Percentiles rank a stretch among this genome's conserved stretches.
phyloP scores from a whole-genome alignment of 1,140 invertebrate species.

The Drosophila fuyamai region DNA sequence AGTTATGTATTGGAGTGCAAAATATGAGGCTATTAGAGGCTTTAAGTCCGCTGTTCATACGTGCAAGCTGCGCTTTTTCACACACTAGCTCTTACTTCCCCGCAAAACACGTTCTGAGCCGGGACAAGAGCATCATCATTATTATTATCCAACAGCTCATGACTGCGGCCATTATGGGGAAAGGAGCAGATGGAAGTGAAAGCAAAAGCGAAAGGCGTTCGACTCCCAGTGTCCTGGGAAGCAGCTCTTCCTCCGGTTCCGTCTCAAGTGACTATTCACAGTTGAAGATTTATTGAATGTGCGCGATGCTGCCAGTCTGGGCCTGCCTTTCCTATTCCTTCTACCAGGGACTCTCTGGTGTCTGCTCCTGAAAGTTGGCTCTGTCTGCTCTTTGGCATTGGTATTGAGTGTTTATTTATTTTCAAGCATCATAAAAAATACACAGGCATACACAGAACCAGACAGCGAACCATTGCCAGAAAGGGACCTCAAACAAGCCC shows the following conservation, averaged over 20 bases:
- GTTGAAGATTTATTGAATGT: slow-evolving; percentile 80
- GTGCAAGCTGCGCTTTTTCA: slow-evolving; percentile 79
- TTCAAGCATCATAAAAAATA: slow-evolving; percentile 82
- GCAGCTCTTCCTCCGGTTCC: slow-evolving; percentile 18
- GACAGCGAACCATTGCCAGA: slow-evolving; percentile 21
- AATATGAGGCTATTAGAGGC: slow-evolving; percentile 74
- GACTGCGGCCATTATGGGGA: slow-evolving; percentile 71
- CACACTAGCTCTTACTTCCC: slow-evolving; percentile 39
- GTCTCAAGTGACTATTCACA: slow-evolving; percentile 80
- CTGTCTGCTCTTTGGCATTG: slow-evolving; percentile 76
- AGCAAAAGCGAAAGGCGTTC: slow-evolving; percentile 73
- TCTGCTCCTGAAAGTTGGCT: slow-evolving; percentile 60
- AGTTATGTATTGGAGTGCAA: slow-evolving; percentile 63
- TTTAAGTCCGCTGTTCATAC: slow-evolving; percentile 45
- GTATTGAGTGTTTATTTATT: slow-evolving; percentile 82
- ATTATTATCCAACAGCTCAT: slow-evolving; percentile 57
- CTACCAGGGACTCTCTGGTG: slow-evolving; percentile 18
- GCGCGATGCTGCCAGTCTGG: slow-evolving; percentile 53
- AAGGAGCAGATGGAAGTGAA: slow-evolving; percentile 54
- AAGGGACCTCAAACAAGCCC: slow-evolving; percentile 22
- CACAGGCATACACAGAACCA: slow-evolving; percentile 50
- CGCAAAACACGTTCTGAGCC: slow-evolving; percentile 9
- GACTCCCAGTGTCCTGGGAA: slow-evolving; percentile 22
- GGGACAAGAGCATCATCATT: slow-evolving; percentile 47
- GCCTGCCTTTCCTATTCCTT: slow-evolving; percentile 13